Base-by-base conservation (phyloP, 2,888 invertebrate species). In the Masnerella sp. region DNA sequence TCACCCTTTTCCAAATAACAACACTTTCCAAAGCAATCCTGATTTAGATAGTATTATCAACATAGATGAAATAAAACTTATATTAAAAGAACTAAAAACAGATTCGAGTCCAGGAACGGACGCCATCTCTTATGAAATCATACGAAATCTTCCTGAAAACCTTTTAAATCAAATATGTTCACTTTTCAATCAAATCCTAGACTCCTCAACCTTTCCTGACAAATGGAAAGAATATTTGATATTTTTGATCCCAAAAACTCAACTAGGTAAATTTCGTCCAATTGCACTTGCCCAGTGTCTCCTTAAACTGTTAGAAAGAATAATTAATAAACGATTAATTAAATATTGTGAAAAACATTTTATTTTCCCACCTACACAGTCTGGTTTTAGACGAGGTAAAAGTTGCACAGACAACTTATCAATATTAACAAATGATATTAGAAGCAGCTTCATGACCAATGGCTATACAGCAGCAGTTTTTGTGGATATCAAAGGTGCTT, bases 191-290 rank as follows among this genome's bases (percentile, higher is more conserved):
- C 12, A 43, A n/a, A 28, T 47, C 11, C 5, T 51, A 1, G 20
- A 51, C 5, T 8, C 20, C 2, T 1, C 1, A n/a, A 9, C 11
- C 20, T 28, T 42, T n/a, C 42, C 42, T 9, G 25, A 42, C 8
- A 20, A 38, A 11, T 59, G 58, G 58, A 8, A 2, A 17, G 12
- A 45, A 5, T 59, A 43, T 36, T 5, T 59, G 7, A 12, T 59
- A 1, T 45, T 45, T 9, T 12, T 59, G 7, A 43, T 59, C 4
- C 58, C 45, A 4, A 59, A 59, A 18, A 20, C 1, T 9, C 12
- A 40, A 15, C 2, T 34, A 2, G 43, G 32, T 34, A 59, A 59
- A 14, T 59, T 59, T 12, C n/a, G 58, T 2, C 58, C 58, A 0
- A 56, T 56, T 7, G 12, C 42, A 5, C 30, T 56, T 1, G 30